phyloP scores from a whole-genome alignment of 2,113 vertebrate species.

The Elgaria multicarinata region DNA sequence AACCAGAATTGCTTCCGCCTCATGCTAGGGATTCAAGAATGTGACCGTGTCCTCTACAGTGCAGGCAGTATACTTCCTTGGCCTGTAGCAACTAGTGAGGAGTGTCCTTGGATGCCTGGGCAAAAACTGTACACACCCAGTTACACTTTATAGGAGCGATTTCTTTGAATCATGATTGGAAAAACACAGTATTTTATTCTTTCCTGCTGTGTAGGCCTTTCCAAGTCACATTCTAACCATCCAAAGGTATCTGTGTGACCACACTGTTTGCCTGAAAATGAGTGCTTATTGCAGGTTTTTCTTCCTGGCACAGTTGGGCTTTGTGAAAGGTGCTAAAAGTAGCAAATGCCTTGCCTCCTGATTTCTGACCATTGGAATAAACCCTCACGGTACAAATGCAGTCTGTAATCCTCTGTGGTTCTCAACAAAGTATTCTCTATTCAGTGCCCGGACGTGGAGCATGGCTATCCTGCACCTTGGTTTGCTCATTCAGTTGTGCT shows the following conservation, averaged over 20 bases:
- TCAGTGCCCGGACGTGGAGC: slow-evolving; percentile 41
- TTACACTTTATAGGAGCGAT: slow-evolving; percentile 51
- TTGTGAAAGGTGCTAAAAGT: slow-evolving; percentile 75
- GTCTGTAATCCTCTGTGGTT: slow-evolving; percentile 49
- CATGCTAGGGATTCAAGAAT: neutral
- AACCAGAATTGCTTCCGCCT: neutral
- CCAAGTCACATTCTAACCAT: slow-evolving; percentile 64
- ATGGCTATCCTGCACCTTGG: slow-evolving; percentile 65
- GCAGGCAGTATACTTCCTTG: slow-evolving; percentile 18
- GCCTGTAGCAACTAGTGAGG: slow-evolving; percentile 50
- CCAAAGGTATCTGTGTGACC: slow-evolving; percentile 69
- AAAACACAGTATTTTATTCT: slow-evolving; percentile 65
- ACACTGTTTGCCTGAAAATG: slow-evolving; percentile 74
- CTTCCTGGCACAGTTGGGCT: slow-evolving; percentile 70
- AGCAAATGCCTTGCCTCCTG: slow-evolving; percentile 65
- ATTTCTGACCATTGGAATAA: slow-evolving; percentile 70
- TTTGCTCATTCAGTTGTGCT: slow-evolving; percentile 62
- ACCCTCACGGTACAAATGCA: slow-evolving; percentile 62
- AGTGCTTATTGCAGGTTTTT: slow-evolving; percentile 59
- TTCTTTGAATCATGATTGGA: slow-evolving; percentile 65
- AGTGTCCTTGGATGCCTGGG: slow-evolving; percentile 57
- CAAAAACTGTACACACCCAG: slow-evolving; percentile 55
- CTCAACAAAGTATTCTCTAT: slow-evolving; percentile 65
- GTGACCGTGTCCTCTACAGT: neutral
- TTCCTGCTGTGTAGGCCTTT: slow-evolving; percentile 69